Conservation (phyloP, 2,888 invertebrate genomes). For the Diaperis boleti region DNA sequence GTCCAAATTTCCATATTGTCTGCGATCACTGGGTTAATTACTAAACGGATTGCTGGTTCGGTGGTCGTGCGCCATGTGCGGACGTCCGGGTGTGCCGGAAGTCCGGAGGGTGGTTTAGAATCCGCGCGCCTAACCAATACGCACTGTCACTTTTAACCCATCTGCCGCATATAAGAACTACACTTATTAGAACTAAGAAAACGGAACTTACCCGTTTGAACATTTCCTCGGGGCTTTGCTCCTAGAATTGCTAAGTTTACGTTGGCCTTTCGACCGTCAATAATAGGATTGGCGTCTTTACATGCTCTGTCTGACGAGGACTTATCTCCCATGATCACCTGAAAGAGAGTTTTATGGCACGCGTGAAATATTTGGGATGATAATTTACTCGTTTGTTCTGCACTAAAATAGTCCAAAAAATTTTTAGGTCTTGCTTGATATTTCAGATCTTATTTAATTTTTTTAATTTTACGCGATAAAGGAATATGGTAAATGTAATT, state of each 20-base stretch:
- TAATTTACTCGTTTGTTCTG: too few species aligned
- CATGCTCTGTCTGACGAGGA: slow-evolving; percentile 95
- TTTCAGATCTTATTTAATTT: too few species aligned
- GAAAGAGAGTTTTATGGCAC: too few species aligned
- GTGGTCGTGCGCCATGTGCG: slow-evolving; percentile 57
- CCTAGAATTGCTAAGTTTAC: slow-evolving; percentile 98
- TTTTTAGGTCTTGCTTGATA: too few species aligned
- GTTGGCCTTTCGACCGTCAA: slow-evolving; percentile 98
- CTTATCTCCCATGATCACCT: slow-evolving; percentile 98
- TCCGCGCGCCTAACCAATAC: slow-evolving; percentile 50
- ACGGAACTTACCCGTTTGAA: slow-evolving; percentile 78
- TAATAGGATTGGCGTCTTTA: slow-evolving; percentile 98
- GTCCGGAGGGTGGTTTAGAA: slow-evolving; percentile 59
- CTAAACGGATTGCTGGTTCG: slow-evolving; percentile 50
- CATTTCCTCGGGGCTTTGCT: slow-evolving; percentile 93
- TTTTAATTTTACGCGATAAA: too few species aligned
- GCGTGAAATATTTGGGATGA: too few species aligned
- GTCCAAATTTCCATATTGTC: slow-evolving; percentile 22
- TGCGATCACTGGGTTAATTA: slow-evolving; percentile 31
- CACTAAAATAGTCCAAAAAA: too few species aligned
- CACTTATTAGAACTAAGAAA: background rate
- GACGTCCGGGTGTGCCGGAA: slow-evolving; percentile 61
- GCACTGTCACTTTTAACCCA: slow-evolving; percentile 7
- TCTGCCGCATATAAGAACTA: slow-evolving; percentile 1
- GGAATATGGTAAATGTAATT: too few species aligned